Evolutionary conservation across 2,113 vertebrate genomes (phyloP).

Genomic region (Callorhinus ursinus): DNA sequence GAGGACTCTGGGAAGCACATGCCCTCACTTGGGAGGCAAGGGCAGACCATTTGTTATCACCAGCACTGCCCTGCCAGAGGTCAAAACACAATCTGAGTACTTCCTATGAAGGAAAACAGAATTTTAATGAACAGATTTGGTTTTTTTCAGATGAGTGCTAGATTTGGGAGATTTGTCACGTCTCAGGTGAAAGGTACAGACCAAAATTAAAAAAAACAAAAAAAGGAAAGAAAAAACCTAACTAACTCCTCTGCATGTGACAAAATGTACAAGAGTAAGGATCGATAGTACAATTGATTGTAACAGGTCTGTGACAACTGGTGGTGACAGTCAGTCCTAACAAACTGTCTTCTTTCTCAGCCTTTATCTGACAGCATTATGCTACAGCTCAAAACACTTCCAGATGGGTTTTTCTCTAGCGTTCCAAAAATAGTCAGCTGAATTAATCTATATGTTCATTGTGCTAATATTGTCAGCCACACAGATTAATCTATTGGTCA

Average conservation of each 20-base stretch:
- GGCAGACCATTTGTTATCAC: not conserved
- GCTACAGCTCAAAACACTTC: conserved; percentile 20
- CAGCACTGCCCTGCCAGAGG: not conserved
- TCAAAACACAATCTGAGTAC: not conserved
- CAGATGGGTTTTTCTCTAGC: conserved; percentile 15
- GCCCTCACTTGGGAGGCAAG: not conserved
- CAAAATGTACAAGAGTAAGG: conserved; percentile 38
- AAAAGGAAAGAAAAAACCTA: conserved; percentile 1
- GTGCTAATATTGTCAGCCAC: not conserved
- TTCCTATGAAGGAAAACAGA: conserved; percentile 41
- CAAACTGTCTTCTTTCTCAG: conserved; percentile 44
- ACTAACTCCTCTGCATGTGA: not conserved
- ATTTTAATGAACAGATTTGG: conserved; percentile 40
- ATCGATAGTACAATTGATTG: not conserved
- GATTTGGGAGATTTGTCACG: not conserved
- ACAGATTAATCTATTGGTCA: not conserved
- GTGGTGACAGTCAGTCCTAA: conserved; percentile 32
- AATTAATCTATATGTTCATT: conserved; percentile 31
- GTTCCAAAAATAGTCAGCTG: conserved; percentile 62
- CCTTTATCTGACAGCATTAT: conserved; percentile 46
- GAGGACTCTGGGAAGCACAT: not conserved
- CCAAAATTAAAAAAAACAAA: not conserved
- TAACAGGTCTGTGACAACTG: conserved; percentile 51
- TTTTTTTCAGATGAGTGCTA: not conserved
- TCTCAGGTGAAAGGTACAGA: conserved; percentile 56